Evolutionary conservation across 35 echinoderm and acorn worm species (phyloP).

Genomic region (Diadema setosum): DNA sequence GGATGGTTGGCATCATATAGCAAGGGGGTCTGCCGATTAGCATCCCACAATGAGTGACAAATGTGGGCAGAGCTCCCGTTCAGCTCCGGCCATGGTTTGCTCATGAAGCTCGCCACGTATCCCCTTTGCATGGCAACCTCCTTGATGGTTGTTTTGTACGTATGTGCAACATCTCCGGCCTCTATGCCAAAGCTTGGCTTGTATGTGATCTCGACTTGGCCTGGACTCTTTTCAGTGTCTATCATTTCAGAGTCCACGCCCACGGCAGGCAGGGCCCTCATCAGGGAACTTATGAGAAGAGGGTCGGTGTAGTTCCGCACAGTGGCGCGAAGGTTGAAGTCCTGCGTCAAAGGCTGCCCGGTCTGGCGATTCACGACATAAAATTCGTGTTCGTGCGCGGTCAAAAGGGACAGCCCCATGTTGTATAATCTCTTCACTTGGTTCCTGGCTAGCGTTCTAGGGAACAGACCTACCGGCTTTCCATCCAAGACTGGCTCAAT

Average conservation of each 20-base stretch:
- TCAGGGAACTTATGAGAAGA: constrained; percentile 35
- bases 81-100: constrained; percentile 27
- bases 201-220: constrained; percentile 63
- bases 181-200: constrained; percentile 57
- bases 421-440: constrained; percentile 54
- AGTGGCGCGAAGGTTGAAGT: constrained; percentile 35
- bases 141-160: constrained; percentile 70
- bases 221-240: constrained; percentile 39
- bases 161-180: constrained; percentile 53
- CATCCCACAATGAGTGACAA: constrained; percentile 71
- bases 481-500: constrained; percentile 10
- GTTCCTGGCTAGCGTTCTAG: constrained; percentile 51
- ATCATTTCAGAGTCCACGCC: constrained; percentile 53
- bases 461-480: background rate
- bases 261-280: background rate
- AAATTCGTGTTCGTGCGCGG: constrained; percentile 74
- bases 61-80: constrained; percentile 53
- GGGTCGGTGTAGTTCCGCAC: constrained; percentile 48
- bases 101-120: constrained; percentile 77
- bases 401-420: constrained; percentile 15
- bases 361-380: constrained; percentile 60
- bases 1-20: constrained; percentile 15
- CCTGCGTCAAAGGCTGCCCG: constrained; percentile 47
- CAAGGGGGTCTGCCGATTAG: background rate
- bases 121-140: constrained; percentile 66